A percentile compares a stretch with the other conserved stretches of the same genome.
phyloP scores from a whole-genome alignment of 2,888 invertebrate genomes.

The Chrysotoxum bicinctum region DNA sequence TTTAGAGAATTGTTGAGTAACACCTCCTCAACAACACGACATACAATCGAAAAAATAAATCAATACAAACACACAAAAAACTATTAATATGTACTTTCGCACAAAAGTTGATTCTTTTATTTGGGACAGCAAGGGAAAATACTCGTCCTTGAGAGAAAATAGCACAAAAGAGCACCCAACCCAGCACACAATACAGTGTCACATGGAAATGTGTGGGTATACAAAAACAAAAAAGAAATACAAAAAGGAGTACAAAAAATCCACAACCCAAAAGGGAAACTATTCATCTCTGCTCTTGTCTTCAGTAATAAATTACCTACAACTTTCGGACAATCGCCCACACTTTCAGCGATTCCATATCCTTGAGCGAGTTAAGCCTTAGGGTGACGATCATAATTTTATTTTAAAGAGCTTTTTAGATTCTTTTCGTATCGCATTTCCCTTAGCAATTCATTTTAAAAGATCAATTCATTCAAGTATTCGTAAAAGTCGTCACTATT shows the following conservation, averaged over 20 bases:
- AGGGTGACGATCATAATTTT: slow-evolving; percentile 1
- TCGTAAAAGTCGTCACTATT: no score
- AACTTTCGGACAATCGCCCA: slow-evolving; percentile 60
- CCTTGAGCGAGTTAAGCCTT: neutral
- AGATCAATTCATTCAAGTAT: no score
- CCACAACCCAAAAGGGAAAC: slow-evolving; percentile 38
- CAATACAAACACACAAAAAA: neutral
- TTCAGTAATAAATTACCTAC: slow-evolving; percentile 61
- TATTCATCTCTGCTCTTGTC: slow-evolving; percentile 58
- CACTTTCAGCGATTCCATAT: slow-evolving; percentile 42
- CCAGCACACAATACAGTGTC: neutral
- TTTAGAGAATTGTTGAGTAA: no score
- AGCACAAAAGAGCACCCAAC: neutral
- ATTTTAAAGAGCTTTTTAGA: neutral
- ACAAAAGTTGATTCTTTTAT: neutral
- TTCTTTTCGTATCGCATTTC: neutral
- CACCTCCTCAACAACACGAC: neutral
- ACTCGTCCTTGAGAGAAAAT: neutral
- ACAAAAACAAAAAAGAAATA: neutral
- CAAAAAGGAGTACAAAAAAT: neutral
- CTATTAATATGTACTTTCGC: neutral
- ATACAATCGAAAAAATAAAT: neutral
- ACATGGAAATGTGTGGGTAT: neutral
- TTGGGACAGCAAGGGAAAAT: neutral
- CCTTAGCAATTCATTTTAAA: no score